These are phyloP conservation scores for Micromussa lordhowensis DNA, from an alignment of 92 coral and sea anemone genomes.

Conservation along the genomic window DNA sequence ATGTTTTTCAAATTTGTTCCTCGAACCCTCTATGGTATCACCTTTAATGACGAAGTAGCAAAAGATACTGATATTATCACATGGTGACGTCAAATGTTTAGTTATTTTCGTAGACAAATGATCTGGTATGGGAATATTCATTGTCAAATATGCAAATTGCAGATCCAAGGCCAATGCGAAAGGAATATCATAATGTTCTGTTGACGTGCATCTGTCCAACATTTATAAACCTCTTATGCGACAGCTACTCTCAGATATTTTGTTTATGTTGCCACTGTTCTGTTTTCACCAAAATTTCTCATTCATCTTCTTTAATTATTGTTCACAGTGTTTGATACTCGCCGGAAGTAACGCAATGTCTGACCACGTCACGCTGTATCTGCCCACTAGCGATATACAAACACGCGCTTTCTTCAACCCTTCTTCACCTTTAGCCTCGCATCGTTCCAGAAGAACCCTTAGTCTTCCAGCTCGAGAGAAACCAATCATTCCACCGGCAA, in stretches of 20 bases:
- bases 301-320: background rate
- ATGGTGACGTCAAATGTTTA: background rate
- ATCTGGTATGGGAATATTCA: too few species aligned
- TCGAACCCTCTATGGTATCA: background rate
- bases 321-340: background rate
- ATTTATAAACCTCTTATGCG: too few species aligned
- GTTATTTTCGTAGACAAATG: background rate
- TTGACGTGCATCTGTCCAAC: background rate
- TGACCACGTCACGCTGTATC: conserved; percentile 20
- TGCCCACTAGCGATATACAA: conserved; percentile 7
- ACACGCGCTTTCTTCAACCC: conserved; percentile 45
- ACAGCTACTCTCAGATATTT: background rate
- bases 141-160: background rate
- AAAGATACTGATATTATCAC: background rate
- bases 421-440: conserved; percentile 27
- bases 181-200: too few species aligned
- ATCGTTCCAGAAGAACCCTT: conserved; percentile 58
- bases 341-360: conserved; percentile 13
- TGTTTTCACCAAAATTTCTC: background rate
- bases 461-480: conserved; percentile 67
- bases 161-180: too few species aligned
- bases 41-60: background rate
- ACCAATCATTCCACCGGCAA: conserved; percentile 50
- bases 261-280: background rate
- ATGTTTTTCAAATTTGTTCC: background rate